Conservation (phyloP, 2,888 invertebrate genomes). For the Meandrusa payeni region DNA sequence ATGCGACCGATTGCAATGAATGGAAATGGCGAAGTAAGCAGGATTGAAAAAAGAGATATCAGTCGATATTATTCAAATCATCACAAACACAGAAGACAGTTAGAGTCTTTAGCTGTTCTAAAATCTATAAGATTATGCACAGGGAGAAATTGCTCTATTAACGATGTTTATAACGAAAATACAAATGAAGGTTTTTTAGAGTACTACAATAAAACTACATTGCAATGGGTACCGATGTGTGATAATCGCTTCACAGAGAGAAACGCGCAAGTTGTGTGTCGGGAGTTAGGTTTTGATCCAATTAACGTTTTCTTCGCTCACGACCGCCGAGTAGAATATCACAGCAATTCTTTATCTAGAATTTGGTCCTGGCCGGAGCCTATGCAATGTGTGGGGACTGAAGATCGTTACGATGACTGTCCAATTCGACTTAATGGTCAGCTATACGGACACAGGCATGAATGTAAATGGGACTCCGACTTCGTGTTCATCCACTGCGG, state of each 20-base stretch:
- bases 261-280: conserved; percentile 97
- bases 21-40: conserved; percentile 56
- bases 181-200: conserved; percentile 94
- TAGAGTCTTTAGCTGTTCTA: conserved; percentile 77
- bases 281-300: conserved; percentile 94
- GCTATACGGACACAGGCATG: conserved; percentile 90
- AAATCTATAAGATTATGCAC: conserved; percentile 90
- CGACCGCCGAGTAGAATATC: conserved; percentile 92
- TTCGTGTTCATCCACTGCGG: conserved; percentile 98
- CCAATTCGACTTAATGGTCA: conserved; percentile 94
- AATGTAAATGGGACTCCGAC: conserved; percentile 93
- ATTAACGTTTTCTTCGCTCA: conserved; percentile 94
- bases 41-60: conserved; percentile 61
- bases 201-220: conserved; percentile 95
- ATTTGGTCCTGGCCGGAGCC: conserved; percentile 98
- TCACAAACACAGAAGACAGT: conserved; percentile 69
- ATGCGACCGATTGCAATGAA: conserved; percentile 83
- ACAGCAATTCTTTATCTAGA: conserved; percentile 91
- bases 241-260: conserved; percentile 97
- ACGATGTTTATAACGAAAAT: conserved; percentile 69
- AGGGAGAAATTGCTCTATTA: conserved; percentile 84
- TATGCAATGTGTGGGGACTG: conserved; percentile 89
- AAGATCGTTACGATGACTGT: conserved; percentile 89
- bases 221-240: conserved; percentile 98
- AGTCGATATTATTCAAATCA: conserved; percentile 53